Evolutionary conservation across 2,113 vertebrate species (phyloP).

Genomic region (Cyrtonyx montezumae): DNA sequence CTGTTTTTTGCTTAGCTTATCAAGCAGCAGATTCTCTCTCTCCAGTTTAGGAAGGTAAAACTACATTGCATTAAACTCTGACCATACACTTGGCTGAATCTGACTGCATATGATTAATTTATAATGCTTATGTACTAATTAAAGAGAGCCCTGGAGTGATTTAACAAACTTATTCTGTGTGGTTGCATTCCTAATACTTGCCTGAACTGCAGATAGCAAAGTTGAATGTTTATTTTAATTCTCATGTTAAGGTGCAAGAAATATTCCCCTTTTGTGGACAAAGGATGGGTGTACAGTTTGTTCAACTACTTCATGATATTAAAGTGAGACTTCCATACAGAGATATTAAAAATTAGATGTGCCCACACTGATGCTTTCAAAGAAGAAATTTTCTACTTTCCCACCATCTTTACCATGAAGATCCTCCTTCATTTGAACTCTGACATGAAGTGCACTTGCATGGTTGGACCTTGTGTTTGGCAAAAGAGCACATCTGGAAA

Average conservation of each 20-base stretch:
- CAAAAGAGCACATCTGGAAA: neutral
- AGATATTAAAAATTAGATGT: neutral
- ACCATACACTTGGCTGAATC: slow-evolving; percentile 49
- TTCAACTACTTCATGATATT: slow-evolving; percentile 22
- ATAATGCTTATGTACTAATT: slow-evolving; percentile 65
- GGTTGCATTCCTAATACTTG: neutral
- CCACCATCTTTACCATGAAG: neutral
- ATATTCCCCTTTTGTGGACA: neutral
- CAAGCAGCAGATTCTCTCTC: slow-evolving; percentile 89
- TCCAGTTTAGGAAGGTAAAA: slow-evolving; percentile 94
- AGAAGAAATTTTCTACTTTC: neutral
- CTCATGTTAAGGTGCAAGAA: neutral
- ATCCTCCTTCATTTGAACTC: neutral
- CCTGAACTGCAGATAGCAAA: neutral
- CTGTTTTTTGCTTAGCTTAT: slow-evolving; percentile 93
- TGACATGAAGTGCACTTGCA: neutral
- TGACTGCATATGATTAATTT: neutral
- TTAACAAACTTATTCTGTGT: slow-evolving; percentile 25
- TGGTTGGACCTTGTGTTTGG: neutral
- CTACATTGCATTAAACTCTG: slow-evolving; percentile 70
- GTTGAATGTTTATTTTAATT: neutral
- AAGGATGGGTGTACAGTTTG: neutral
- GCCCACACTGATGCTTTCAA: neutral
- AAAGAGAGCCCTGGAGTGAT: slow-evolving; percentile 7
- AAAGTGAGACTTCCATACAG: slow-evolving; percentile 68